A percentile compares a stretch with the other conserved stretches of the same genome.
phyloP scores from a whole-genome alignment of 2,113 vertebrate genomes.

The Ictalurus furcatus region DNA sequence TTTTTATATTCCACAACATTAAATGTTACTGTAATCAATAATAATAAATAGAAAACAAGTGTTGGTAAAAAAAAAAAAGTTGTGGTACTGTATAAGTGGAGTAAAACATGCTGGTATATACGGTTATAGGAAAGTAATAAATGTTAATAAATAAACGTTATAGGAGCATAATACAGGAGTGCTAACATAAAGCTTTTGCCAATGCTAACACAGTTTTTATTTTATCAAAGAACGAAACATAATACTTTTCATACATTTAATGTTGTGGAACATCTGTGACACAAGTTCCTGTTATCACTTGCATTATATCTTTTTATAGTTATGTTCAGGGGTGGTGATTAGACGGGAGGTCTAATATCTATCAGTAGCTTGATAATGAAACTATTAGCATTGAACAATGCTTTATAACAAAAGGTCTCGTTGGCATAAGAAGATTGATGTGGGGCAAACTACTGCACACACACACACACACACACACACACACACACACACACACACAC shows the following conservation, averaged over 20 bases:
- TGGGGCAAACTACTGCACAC: too few relatives aligned
- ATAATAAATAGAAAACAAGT: not conserved
- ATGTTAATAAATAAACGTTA: too few relatives aligned
- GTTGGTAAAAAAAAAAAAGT: not conserved
- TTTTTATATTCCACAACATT: too few relatives aligned
- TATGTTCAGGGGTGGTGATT: too few relatives aligned
- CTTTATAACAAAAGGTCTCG: not conserved
- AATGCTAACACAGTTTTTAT: not conserved
- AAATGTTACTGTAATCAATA: not conserved
- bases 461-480: not conserved
- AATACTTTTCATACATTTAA: not conserved
- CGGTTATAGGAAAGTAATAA: not conserved
- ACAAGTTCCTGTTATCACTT: not conserved
- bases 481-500: not conserved
- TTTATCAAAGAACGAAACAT: not conserved
- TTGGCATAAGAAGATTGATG: not conserved
- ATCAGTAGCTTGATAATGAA: not conserved
- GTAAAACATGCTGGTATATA: not conserved
- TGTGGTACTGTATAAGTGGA: not conserved
- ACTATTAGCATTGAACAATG: constrained; percentile 10
- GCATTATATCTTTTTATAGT: not conserved
- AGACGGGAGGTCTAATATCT: not conserved
- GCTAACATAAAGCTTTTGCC: not conserved
- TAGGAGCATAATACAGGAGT: not conserved
- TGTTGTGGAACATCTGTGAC: not conserved